Evolutionary conservation across 1,140 invertebrate genomes (phyloP), one percentile per base, ranked within the genome.

Genomic region (Aphaenogaster rudis): DNA sequence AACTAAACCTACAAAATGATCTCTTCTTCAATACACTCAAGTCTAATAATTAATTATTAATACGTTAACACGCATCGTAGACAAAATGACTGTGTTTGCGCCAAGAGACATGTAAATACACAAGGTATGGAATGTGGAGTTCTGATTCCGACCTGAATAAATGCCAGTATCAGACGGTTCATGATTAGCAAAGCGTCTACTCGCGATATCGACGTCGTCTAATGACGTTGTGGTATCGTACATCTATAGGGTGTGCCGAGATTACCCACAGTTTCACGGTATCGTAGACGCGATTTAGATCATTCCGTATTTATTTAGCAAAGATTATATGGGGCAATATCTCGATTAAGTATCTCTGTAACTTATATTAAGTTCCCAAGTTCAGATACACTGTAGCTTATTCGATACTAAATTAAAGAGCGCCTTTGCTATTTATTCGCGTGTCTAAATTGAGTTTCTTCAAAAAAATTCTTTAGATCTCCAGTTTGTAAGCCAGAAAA

Each of bases 141-240:
- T 21, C 28, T 59, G 84, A 85, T 88, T 69, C 33, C 28, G 3
- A 28, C 50, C 50, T 77, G 59, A 63, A 88, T 82, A 88, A 89
- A 89, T 86, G 79, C 52, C 28, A 33, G 33, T 74, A 88, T 86
- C 72, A 79, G 78, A 52, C 63, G 39, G 64, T 57, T 89, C 57
- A 17, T 78, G 69, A 84, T 84, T 84, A 84, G 80, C 52, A 48
- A 84, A 84, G 78, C 63, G 48, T 48, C 48, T 80, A 80, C 3
- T 42, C 63, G 63, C 17, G 36, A 80, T 74, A 84, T 84, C 52
- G 69, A 57, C 52, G 54, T 48, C 33, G 45, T 69, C 45, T 52
- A 66, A 48, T 17, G 48, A n/a, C 50, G 21, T 6, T 28, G 13
- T 63, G 33, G 48, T 74, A 28, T 45, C 7, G 15, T 36, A 17